A percentile compares a stretch with the other conserved stretches of the same genome.
Evolutionary conservation across 2,113 vertebrate genomes (phyloP).

Genomic region (crab-eating macaque (Macaca fascicularis)): T2T-MFA8v1.1 NC_088375.1:33600001-33600500

Average conservation of each 20-base stretch:
- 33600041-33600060: neutral
- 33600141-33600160: neutral
- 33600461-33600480: neutral
- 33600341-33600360: neutral
- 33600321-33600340: neutral
- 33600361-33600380: neutral
- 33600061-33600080: neutral
- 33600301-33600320: neutral
- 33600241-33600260: neutral
- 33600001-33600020: neutral
- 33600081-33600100: neutral
- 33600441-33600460: neutral
- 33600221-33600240: neutral
- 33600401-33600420: neutral
- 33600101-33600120: neutral
- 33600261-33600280: neutral
- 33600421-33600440: neutral
- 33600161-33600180: neutral
- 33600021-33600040: neutral
- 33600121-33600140: neutral
- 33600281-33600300: neutral
- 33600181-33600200: neutral
- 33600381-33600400: neutral
- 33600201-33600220: neutral
- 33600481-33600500: neutral